Conservation (phyloP, 2,888 invertebrate species). For the Drosophila putrida region DNA sequence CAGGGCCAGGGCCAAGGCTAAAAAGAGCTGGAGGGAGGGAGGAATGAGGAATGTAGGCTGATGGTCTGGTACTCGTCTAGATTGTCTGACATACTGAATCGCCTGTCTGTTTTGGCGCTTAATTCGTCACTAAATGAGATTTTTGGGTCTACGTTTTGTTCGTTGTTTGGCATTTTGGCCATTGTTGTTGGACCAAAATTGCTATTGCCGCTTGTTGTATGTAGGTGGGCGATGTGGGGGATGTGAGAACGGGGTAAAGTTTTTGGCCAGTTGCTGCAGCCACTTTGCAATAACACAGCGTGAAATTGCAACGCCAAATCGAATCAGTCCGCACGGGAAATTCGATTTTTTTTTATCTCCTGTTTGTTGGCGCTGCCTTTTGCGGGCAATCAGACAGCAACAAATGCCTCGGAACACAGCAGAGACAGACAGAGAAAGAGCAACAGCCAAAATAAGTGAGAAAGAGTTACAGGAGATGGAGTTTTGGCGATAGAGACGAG, state of each 20-base stretch:
- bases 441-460: constrained; percentile 6
- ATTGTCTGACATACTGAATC: constrained; percentile 73
- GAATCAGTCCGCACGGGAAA: constrained; percentile 84
- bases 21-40: neutral
- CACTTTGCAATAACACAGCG: constrained; percentile 84
- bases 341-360: constrained; percentile 80
- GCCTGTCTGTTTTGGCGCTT: constrained; percentile 82
- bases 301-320: constrained; percentile 85
- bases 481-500: no score
- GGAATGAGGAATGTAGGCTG: neutral
- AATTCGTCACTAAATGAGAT: constrained; percentile 84
- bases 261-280: constrained; percentile 63
- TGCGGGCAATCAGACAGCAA: constrained; percentile 81
- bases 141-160: constrained; percentile 54
- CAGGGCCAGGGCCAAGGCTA: constrained; percentile 11
- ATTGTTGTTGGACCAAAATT: constrained; percentile 48
- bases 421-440: constrained; percentile 32
- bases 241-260: neutral
- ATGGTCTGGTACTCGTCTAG: constrained; percentile 31
- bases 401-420: constrained; percentile 58
- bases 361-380: constrained; percentile 54
- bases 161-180: constrained; percentile 24
- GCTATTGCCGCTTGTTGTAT: constrained; percentile 41
- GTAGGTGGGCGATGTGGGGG: constrained; percentile 29
- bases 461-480: neutral